Percentiles rank a stretch among this genome's conserved stretches.
Evolutionary conservation across 2,888 invertebrate species (phyloP).

Genomic region (Synergus japonicus): DNA sequence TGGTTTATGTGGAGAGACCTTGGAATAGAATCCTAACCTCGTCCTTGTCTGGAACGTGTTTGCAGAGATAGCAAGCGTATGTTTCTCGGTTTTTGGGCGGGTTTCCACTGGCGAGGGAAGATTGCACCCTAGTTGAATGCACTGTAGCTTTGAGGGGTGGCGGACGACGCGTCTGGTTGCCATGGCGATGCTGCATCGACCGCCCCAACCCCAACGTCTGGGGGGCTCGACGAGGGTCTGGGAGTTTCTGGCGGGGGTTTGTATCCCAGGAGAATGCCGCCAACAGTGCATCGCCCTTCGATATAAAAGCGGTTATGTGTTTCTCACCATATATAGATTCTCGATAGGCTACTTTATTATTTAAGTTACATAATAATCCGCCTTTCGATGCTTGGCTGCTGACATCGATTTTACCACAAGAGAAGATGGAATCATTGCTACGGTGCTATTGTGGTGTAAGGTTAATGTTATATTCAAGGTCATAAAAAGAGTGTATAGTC

Average conservation of each 20-base stretch:
- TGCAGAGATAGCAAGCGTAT: constrained; percentile 25
- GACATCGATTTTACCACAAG: constrained; percentile 17
- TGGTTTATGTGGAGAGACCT: not conserved
- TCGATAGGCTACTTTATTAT: not conserved
- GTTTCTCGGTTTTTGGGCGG: constrained; percentile 54
- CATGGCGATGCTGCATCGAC: constrained; percentile 80
- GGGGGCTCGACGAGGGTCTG: constrained; percentile 64
- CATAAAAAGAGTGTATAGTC: constrained; percentile 10
- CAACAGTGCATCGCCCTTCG: constrained; percentile 73
- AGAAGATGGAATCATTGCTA: not conserved
- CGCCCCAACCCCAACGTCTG: constrained; percentile 73
- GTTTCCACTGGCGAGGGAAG: constrained; percentile 67
- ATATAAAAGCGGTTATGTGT: constrained; percentile 42
- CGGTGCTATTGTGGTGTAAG: constrained; percentile 7
- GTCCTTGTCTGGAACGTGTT: constrained; percentile 14
- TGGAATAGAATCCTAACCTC: constrained; percentile 3
- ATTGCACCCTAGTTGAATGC: constrained; percentile 74
- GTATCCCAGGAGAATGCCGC: constrained; percentile 64
- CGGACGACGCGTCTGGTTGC: constrained; percentile 80
- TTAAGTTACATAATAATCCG: constrained; percentile 23
- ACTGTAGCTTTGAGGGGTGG: constrained; percentile 79
- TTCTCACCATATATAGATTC: constrained; percentile 15
- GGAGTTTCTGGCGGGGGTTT: constrained; percentile 55
- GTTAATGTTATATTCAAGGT: constrained; percentile 36
- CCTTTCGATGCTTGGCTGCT: not conserved